These are phyloP conservation scores for Pectinophora gossypiella DNA, from an alignment of 1,140 invertebrate genomes.

Conservation along the genomic window DNA sequence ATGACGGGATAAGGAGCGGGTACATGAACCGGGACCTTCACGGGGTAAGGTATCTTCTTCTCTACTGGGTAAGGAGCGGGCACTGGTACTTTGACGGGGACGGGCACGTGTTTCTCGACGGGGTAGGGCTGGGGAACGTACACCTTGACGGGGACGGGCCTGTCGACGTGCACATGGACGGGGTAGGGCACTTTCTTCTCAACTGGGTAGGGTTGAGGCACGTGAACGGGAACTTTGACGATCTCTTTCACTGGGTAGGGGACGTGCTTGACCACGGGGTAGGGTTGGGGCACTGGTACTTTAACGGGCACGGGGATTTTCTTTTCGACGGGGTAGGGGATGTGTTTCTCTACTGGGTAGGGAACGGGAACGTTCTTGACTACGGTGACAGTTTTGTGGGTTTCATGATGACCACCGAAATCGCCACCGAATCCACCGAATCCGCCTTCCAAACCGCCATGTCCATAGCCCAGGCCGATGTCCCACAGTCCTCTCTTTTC, in stretches of 20 bases:
- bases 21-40: conserved; percentile 80
- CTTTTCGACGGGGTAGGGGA: conserved; percentile 78
- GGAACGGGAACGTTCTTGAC: conserved; percentile 79
- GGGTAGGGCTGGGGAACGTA: conserved; percentile 82
- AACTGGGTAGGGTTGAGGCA: conserved; percentile 82
- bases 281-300: conserved; percentile 78
- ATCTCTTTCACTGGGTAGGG: conserved; percentile 81
- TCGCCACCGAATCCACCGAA: conserved; percentile 33
- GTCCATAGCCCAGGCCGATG: conserved; percentile 72
- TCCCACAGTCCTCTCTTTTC: conserved; percentile 82
- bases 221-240: conserved; percentile 81
- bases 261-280: conserved; percentile 81
- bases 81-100: conserved; percentile 76
- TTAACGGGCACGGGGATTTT: conserved; percentile 66
- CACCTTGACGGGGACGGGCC: conserved; percentile 80
- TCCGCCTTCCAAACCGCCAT: conserved; percentile 33
- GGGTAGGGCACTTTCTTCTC: conserved; percentile 81
- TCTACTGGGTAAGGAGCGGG: conserved; percentile 77
- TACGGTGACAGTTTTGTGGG: conserved; percentile 64
- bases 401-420: conserved; percentile 53
- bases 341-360: conserved; percentile 79
- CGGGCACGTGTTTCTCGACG: conserved; percentile 74
- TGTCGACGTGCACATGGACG: conserved; percentile 82
- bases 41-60: conserved; percentile 78
- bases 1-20: conserved; percentile 80